phyloP scores from a whole-genome alignment of 2,888 invertebrate genomes.

The Clostera curtula region DNA sequence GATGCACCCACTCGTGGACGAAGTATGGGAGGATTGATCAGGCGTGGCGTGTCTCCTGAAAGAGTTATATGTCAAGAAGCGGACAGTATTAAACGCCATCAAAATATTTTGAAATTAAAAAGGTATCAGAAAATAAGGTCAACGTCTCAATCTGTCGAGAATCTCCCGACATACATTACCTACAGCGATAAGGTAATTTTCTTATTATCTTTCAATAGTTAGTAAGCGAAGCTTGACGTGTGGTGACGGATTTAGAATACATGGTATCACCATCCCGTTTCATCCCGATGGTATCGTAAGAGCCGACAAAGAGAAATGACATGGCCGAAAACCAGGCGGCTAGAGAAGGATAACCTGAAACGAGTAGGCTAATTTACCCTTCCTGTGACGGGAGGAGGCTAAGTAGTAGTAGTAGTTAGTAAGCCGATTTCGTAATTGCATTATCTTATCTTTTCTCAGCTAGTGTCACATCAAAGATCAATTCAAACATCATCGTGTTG shows the following conservation, averaged over 20 bases:
- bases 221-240: too few species aligned
- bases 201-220: constrained; percentile 4
- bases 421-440: background rate
- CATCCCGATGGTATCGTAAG: too few species aligned
- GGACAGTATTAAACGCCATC: constrained; percentile 40
- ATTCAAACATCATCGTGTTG: constrained; percentile 1
- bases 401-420: background rate
- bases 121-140: constrained; percentile 27
- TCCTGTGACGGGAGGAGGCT: too few species aligned
- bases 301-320: too few species aligned
- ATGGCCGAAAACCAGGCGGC: too few species aligned
- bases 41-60: constrained; percentile 43
- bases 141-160: constrained; percentile 78
- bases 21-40: constrained; percentile 48
- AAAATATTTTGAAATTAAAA: constrained; percentile 32
- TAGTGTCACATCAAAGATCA: background rate
- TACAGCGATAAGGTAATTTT: constrained; percentile 78
- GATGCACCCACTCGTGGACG: constrained; percentile 46
- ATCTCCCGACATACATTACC: constrained; percentile 83
- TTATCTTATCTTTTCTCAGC: constrained; percentile 1
- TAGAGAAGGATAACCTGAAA: too few species aligned
- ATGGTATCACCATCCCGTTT: too few species aligned
- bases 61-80: constrained; percentile 52
- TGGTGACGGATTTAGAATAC: too few species aligned
- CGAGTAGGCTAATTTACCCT: too few species aligned